Conservation (phyloP, 2,113 vertebrate genomes). For the Siniperca chuatsi region DNA sequence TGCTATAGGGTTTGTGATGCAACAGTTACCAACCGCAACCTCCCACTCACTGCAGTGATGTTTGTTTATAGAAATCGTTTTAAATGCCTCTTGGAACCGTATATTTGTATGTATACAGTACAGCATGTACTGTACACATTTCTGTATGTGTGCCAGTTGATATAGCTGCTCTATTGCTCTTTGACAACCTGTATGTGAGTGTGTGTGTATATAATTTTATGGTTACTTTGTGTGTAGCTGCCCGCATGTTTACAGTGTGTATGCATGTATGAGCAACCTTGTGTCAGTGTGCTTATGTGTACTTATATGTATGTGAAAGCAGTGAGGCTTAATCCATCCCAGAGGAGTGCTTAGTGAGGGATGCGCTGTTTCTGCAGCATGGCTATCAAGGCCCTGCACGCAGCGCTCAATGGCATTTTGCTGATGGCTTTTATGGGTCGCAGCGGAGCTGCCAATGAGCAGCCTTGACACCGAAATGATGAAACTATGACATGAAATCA, state of each 20-base stretch:
- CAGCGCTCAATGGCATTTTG: conserved; percentile 57
- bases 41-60: conserved; percentile 46
- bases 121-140: conserved; percentile 3
- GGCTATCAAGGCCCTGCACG: conserved; percentile 56
- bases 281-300: conserved; percentile 37
- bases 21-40: conserved; percentile 68
- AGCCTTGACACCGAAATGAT: conserved; percentile 74
- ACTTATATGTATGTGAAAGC: conserved; percentile 55
- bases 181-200: background rate
- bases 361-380: conserved; percentile 55
- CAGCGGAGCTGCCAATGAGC: conserved; percentile 55
- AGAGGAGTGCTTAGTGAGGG: conserved; percentile 65
- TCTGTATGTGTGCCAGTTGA: conserved; percentile 8
- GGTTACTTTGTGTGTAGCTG: conserved; percentile 20
- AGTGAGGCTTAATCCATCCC: conserved; percentile 61
- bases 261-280: conserved; percentile 23
- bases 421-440: conserved; percentile 66
- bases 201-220: conserved; percentile 22
- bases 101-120: conserved; percentile 7
- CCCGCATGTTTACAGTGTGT: conserved; percentile 18
- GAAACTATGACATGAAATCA: conserved; percentile 71
- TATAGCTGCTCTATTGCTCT: conserved; percentile 10
- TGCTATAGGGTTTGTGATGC: conserved; percentile 63
- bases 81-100: background rate
- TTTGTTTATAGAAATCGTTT: conserved; percentile 50